phyloP scores from a whole-genome alignment of 2,113 vertebrate genomes.

The Poeciliopsis turrubarensis region DNA sequence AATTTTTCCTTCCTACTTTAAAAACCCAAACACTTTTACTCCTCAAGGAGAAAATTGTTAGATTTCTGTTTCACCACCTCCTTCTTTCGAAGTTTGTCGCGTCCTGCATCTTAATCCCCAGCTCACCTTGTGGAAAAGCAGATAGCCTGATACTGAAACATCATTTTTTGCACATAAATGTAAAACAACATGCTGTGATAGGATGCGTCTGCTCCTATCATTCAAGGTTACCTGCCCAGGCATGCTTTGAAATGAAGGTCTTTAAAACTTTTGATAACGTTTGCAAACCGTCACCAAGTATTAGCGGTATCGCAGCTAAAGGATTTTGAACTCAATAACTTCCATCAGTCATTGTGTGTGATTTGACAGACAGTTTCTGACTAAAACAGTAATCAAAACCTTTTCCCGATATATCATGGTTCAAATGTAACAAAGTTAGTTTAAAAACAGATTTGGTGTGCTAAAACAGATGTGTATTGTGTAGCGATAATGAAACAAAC shows the following conservation, averaged over 20 bases:
- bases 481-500: no score
- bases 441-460: no score
- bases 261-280: conserved; percentile 22
- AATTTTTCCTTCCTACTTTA: conserved; percentile 11
- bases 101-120: conserved; percentile 19
- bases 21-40: conserved; percentile 20
- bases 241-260: not conserved
- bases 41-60: conserved; percentile 20
- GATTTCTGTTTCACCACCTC: conserved; percentile 28
- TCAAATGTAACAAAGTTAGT: no score
- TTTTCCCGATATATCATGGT: no score
- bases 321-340: no score
- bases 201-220: conserved; percentile 13
- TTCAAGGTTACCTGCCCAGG: not conserved
- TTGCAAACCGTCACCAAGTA: not conserved
- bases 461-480: no score
- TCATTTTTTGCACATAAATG: conserved; percentile 22
- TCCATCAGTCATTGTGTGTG: no score
- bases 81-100: conserved; percentile 14
- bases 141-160: conserved; percentile 29
- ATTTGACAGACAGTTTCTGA: no score
- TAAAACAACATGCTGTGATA: conserved; percentile 7
- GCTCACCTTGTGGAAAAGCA: conserved; percentile 25
- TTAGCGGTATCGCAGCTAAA: no score
- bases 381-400: no score